Percentiles rank a stretch among this genome's conserved stretches.
phyloP scores from a whole-genome alignment of 2,113 vertebrate genomes.

The Trachemys scripta region DNA sequence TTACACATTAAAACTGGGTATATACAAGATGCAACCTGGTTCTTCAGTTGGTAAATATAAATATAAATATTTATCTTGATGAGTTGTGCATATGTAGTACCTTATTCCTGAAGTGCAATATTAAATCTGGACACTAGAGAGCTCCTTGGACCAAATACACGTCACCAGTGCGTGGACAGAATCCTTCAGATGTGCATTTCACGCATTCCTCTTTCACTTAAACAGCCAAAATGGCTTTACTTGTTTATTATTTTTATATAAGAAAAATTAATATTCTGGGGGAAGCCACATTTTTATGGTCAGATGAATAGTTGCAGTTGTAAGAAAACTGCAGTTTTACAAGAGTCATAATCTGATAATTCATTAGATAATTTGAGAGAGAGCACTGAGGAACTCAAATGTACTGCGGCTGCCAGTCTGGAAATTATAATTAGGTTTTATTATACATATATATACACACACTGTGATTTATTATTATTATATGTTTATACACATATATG shows the following conservation, averaged over 20 bases:
- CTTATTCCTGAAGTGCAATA: slow-evolving; percentile 8
- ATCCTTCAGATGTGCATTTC: neutral
- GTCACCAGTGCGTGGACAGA: neutral
- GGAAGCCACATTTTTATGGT: slow-evolving; percentile 11
- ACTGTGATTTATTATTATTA: slow-evolving; percentile 62
- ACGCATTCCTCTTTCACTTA: neutral
- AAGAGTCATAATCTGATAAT: slow-evolving; percentile 30
- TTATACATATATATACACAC: slow-evolving; percentile 15
- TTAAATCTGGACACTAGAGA: slow-evolving; percentile 30
- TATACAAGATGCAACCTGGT: neutral
- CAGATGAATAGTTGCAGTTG: slow-evolving; percentile 11
- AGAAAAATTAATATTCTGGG: slow-evolving; percentile 38
- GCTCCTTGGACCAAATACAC: slow-evolving; percentile 57
- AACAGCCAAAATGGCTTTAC: neutral
- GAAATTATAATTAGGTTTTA: slow-evolving; percentile 69
- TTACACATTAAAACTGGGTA: accelerated
- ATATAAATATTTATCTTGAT: accelerated
- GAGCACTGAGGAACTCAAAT: slow-evolving; percentile 64
- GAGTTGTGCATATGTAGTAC: accelerated
- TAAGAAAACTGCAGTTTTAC: slow-evolving; percentile 4
- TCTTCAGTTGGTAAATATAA: neutral
- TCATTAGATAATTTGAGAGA: slow-evolving; percentile 54
- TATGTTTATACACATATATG: slow-evolving; percentile 40
- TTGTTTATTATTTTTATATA: neutral
- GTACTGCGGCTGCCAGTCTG: slow-evolving; percentile 26